Evolutionary conservation across 2,888 invertebrate genomes (phyloP).

Genomic region (Acanthococcus lagerstroemiae): DNA sequence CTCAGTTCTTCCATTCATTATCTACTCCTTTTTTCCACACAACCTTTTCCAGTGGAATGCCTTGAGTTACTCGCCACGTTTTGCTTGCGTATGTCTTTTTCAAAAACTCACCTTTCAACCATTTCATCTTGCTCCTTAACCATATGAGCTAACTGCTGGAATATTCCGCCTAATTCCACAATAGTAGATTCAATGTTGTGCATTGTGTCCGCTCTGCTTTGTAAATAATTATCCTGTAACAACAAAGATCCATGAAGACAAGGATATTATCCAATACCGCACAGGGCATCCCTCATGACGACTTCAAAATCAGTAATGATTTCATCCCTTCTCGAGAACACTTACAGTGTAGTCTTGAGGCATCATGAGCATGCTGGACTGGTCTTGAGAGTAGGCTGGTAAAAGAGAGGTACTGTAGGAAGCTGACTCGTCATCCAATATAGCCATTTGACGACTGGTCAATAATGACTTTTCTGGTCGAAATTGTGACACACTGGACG

Average conservation of each 20-base stretch:
- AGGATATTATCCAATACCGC: neutral
- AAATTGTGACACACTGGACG: slow-evolving; percentile 38
- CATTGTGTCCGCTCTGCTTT: slow-evolving; percentile 93
- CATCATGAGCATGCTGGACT: too few species aligned
- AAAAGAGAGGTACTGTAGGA: slow-evolving; percentile 32
- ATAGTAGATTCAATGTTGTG: slow-evolving; percentile 98
- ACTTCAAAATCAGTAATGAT: neutral
- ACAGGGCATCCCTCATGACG: neutral
- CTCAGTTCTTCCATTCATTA: too few species aligned
- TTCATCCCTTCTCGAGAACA: too few species aligned
- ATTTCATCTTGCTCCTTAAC: slow-evolving; percentile 98
- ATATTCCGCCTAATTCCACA: slow-evolving; percentile 96
- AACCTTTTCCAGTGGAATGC: too few species aligned
- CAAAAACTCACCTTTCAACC: slow-evolving; percentile 69
- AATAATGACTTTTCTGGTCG: slow-evolving; percentile 15
- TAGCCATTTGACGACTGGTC: neutral
- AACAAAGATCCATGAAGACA: neutral
- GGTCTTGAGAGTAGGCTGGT: neutral
- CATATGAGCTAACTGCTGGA: slow-evolving; percentile 91
- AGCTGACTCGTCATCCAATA: slow-evolving; percentile 3
- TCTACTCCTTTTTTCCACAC: too few species aligned
- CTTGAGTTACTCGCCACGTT: too few species aligned
- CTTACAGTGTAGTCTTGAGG: too few species aligned
- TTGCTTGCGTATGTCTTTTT: too few species aligned
- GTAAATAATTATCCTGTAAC: slow-evolving; percentile 68